Conservation (phyloP, 2,888 invertebrate genomes). For the Callyntrura guangdongensis region DNA sequence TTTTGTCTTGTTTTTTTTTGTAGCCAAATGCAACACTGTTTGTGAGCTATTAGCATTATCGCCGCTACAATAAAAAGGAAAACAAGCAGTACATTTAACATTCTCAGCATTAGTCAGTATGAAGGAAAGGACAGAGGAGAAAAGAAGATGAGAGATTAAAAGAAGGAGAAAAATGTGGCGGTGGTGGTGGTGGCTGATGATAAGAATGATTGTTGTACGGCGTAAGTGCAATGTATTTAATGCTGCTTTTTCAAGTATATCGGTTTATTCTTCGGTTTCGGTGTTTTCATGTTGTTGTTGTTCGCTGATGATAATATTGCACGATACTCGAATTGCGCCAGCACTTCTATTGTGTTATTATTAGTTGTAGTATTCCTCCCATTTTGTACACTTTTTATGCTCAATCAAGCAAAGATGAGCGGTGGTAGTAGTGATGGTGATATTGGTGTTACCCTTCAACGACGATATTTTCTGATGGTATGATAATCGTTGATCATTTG, state of each 20-base stretch:
- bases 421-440: slow-evolving; percentile 15
- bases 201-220: slow-evolving; percentile 40
- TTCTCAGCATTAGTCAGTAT: neutral
- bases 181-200: slow-evolving; percentile 49
- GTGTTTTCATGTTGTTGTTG: slow-evolving; percentile 34
- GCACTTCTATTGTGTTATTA: neutral
- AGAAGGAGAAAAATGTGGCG: slow-evolving; percentile 35
- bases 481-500: neutral
- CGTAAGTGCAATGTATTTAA: slow-evolving; percentile 9
- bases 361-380: slow-evolving; percentile 13
- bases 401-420: slow-evolving; percentile 63
- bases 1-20: slow-evolving; percentile 4
- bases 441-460: slow-evolving; percentile 38
- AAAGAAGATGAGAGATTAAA: neutral
- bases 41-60: neutral
- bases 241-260: neutral
- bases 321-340: neutral
- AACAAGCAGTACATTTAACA: neutral
- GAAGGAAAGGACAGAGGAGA: neutral
- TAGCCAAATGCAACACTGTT: neutral
- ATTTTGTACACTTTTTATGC: slow-evolving; percentile 46
- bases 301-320: slow-evolving; percentile 6
- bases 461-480: neutral
- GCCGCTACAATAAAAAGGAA: slow-evolving; percentile 11
- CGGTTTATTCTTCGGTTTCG: slow-evolving; percentile 25